These are phyloP conservation scores for Pelagia noctiluca DNA, from an alignment of 30 jellyfish, hydroid and myxozoan genomes.

Conservation along the genomic window DNA sequence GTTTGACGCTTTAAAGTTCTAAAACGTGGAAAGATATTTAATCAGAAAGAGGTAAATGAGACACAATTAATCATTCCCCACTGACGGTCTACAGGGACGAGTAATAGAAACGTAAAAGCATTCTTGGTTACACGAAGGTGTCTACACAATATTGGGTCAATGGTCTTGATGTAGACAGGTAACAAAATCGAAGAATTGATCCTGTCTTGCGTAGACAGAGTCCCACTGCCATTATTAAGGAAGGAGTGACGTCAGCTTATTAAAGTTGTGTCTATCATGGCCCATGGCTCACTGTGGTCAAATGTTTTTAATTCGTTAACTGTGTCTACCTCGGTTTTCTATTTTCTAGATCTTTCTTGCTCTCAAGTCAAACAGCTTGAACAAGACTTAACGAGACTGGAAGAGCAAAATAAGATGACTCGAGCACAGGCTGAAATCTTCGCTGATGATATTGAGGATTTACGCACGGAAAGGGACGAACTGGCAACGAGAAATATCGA, in stretches of 20 bases:
- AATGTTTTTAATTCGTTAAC: too few relatives aligned
- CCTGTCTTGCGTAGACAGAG: background rate
- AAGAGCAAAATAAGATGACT: constrained; percentile 63
- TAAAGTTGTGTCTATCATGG: background rate
- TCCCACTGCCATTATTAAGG: background rate
- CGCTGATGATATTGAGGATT: constrained; percentile 48
- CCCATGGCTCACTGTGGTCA: too few relatives aligned
- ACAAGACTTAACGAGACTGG: constrained; percentile 46
- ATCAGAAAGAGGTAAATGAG: too few relatives aligned
- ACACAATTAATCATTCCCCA: too few relatives aligned
- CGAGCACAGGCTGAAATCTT: constrained; percentile 61
- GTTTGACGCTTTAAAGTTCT: too few relatives aligned
- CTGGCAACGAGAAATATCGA: background rate
- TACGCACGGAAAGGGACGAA: constrained; percentile 49
- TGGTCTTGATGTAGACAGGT: too few relatives aligned
- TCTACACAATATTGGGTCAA: too few relatives aligned
- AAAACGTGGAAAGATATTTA: too few relatives aligned
- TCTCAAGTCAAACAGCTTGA: constrained; percentile 50
- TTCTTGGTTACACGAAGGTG: too few relatives aligned
- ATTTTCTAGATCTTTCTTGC: background rate
- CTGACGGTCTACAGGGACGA: too few relatives aligned
- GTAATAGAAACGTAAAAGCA: too few relatives aligned
- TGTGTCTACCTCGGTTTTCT: background rate
- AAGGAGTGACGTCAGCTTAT: background rate
- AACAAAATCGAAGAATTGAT: too few relatives aligned